Percentiles rank a stretch among this genome's conserved stretches.
Conservation (phyloP, 2,888 invertebrate species). For the Clostera curtula region DNA sequence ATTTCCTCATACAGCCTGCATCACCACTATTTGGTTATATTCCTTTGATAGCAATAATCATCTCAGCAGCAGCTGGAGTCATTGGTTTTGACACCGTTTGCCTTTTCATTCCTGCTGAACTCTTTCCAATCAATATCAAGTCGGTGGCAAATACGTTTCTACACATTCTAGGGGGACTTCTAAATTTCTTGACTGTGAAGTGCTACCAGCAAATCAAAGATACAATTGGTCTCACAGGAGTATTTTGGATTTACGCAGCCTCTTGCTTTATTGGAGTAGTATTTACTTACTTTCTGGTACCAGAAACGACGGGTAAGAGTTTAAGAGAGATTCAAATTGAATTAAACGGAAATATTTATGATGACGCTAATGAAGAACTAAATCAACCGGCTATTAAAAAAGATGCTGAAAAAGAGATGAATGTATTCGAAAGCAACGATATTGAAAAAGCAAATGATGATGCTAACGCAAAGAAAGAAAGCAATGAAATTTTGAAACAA, state of each 20-base stretch:
- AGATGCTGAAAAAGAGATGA: constrained; percentile 1
- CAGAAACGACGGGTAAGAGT: constrained; percentile 75
- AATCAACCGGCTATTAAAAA: constrained; percentile 7
- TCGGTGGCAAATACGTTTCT: constrained; percentile 63
- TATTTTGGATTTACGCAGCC: constrained; percentile 60
- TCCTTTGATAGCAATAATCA: constrained; percentile 54
- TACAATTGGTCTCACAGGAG: constrained; percentile 53
- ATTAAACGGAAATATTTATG: constrained; percentile 45
- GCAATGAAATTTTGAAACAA: constrained; percentile 13
- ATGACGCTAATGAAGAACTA: constrained; percentile 22
- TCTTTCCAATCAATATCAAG: constrained; percentile 74
- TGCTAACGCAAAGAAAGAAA: constrained; percentile 8
- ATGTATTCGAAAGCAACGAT: background rate
- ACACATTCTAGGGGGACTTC: constrained; percentile 48
- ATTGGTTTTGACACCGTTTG: constrained; percentile 66
- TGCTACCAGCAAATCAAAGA: constrained; percentile 64
- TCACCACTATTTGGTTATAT: constrained; percentile 38
- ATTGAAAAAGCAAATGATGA: constrained; percentile 8
- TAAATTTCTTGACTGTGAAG: constrained; percentile 64
- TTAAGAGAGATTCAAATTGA: constrained; percentile 70
- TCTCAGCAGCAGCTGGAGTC: constrained; percentile 33
- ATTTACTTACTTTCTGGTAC: constrained; percentile 56
- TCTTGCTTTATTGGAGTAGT: constrained; percentile 54
- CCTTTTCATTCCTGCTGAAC: constrained; percentile 65
- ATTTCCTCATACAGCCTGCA: constrained; percentile 38